Percentiles rank a stretch among this genome's conserved stretches.
phyloP scores from a whole-genome alignment of 1,140 invertebrate genomes.

The Streblospio benedicti region DNA sequence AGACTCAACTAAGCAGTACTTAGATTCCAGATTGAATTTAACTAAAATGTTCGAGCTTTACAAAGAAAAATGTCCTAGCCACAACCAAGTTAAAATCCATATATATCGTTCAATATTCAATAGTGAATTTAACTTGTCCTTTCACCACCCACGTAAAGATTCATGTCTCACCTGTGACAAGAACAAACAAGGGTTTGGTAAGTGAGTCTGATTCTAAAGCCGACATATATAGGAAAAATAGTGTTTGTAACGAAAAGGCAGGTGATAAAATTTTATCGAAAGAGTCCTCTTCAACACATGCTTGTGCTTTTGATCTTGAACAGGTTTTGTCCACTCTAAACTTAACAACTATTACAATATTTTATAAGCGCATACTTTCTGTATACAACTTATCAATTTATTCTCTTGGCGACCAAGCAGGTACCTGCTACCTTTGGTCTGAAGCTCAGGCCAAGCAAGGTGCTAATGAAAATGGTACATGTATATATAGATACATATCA shows the following conservation, averaged over 20 bases:
- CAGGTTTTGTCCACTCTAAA: constrained; percentile 15
- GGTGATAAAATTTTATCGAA: constrained; percentile 15
- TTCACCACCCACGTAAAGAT: no score
- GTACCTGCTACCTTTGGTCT: constrained; percentile 17
- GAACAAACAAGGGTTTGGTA: background rate
- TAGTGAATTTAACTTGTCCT: constrained; percentile 22
- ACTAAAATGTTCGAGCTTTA: constrained; percentile 18
- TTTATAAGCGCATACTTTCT: constrained; percentile 16
- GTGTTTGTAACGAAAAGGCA: constrained; percentile 10
- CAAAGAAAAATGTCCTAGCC: constrained; percentile 16
- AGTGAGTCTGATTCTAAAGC: background rate
- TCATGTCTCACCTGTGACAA: no score
- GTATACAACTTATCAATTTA: constrained; percentile 22
- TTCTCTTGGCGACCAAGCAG: constrained; percentile 6
- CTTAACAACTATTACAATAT: constrained; percentile 1
- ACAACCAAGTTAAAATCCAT: background rate
- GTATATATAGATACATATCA: constrained; percentile 11
- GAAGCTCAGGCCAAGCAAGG: constrained; percentile 15
- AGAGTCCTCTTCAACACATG: constrained; percentile 2
- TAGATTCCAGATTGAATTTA: constrained; percentile 14
- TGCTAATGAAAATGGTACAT: constrained; percentile 17
- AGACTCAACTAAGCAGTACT: constrained; percentile 16
- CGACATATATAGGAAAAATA: constrained; percentile 12
- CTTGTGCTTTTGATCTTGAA: constrained; percentile 18
- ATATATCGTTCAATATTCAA: constrained; percentile 18